Evolutionary conservation across 1,140 invertebrate species (phyloP), one percentile per base, ranked within the genome.

Genomic region (Drosophila asahinai): DNA sequence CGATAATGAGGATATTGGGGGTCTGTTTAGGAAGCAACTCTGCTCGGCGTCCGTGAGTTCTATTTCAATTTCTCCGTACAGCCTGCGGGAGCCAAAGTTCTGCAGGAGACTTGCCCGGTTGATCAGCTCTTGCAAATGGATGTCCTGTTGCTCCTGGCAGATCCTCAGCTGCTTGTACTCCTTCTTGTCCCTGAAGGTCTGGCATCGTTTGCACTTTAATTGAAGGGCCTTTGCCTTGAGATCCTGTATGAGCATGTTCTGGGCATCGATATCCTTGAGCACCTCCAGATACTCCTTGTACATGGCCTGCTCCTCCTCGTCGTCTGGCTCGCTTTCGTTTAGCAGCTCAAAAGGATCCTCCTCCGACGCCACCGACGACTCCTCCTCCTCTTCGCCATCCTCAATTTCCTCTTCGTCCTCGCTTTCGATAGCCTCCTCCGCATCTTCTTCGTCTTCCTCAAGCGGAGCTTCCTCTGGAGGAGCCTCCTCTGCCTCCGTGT

Each of bases 251-350:
- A 81, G 0, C 0, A 7, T 22, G 30, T 89, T 87, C 15, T 90
- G 84, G 8, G 49, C 52, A 30, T 89, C 78, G 22, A 87, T 89
- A 11, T 83, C 61, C 17, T 79, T 75, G 25, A 55, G 27, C n/a
- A 87, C 47, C 17, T 66, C 66, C 0, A 81, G 33, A 57, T 87
- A 87, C 43, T 87, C 84, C 9, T 52, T 61, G 45, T 87, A 87
- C 65, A 72, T 75, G 6, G 36, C 47, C 19, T 55, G 42, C 36
- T 89, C 62, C 17, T 79, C 66, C 1, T 81, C 81, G n/a, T 75
- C 80, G 3, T 89, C 84, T 5, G 60, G 36, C 2, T 47, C 72
- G 11, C 60, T 42, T 25, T 72, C 45, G 17, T 81, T n/a, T 0
- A 87, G 42, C 3, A 62, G 40, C 42, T 81, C 81, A 14, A 84